Conservation (phyloP, 2,113 vertebrate genomes). For the Halcyon senegalensis region DNA sequence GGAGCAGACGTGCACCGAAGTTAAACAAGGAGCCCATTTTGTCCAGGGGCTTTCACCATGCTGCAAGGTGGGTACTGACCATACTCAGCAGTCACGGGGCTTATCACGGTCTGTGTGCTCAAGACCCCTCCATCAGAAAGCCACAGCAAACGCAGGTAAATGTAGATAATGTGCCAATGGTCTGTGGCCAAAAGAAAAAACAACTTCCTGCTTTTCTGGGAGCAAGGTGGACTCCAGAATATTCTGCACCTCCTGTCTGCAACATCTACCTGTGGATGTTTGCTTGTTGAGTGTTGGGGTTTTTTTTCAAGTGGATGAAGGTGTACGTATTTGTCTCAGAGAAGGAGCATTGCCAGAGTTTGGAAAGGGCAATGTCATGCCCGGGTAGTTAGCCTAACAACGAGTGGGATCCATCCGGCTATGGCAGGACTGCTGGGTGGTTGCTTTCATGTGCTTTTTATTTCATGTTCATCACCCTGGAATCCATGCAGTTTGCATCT, state of each 20-base stretch:
- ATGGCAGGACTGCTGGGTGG: background rate
- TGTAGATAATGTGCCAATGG: background rate
- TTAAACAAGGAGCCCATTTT: background rate
- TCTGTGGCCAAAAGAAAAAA: background rate
- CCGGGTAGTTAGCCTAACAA: background rate
- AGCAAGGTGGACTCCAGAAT: background rate
- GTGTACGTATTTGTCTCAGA: background rate
- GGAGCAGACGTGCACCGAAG: background rate
- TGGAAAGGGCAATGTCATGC: background rate
- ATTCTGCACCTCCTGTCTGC: background rate
- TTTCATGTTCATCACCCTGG: background rate
- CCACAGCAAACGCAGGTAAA: background rate
- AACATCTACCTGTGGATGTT: background rate
- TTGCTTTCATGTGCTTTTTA: background rate
- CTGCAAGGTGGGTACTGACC: background rate
- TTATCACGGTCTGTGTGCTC: background rate
- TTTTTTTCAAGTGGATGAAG: background rate
- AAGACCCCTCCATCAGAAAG: background rate
- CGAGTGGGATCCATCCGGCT: background rate
- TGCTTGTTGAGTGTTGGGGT: background rate
- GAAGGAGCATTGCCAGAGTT: background rate
- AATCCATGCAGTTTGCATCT: background rate
- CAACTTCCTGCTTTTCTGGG: background rate
- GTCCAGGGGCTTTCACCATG: fast-evolving
- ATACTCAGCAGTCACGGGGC: background rate